These are phyloP conservation scores for Tetraneura akinire DNA, from an alignment of 1,140 invertebrate genomes.

Conservation along the genomic window DNA sequence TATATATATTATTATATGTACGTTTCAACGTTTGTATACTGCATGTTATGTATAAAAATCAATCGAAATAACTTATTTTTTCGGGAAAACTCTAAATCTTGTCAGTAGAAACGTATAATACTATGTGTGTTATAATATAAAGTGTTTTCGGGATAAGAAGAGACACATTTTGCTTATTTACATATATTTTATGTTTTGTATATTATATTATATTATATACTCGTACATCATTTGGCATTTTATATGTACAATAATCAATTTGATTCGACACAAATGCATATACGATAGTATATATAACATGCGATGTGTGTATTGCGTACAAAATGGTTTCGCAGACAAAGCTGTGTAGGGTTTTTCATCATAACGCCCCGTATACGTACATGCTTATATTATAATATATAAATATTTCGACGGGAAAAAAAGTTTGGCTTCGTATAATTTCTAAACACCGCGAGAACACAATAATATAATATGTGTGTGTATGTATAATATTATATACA, in stretches of 20 bases:
- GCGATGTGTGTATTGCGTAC: not conserved
- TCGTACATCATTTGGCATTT: not conserved
- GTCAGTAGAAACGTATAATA: not conserved
- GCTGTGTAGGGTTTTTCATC: not conserved
- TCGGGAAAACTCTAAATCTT: slow-evolving; percentile 1
- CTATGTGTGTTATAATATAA: not conserved
- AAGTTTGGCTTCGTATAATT: slow-evolving; percentile 45
- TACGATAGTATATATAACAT: too few relatives aligned
- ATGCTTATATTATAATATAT: not conserved
- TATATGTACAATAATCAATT: slow-evolving; percentile 11
- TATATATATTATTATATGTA: too few relatives aligned
- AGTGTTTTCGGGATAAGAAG: not conserved
- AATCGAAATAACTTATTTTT: not conserved
- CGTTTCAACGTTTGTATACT: too few relatives aligned
- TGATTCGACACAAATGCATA: not conserved
- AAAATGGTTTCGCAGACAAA: slow-evolving; percentile 7
- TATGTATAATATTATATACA: too few relatives aligned
- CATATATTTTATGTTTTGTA: too few relatives aligned
- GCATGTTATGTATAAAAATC: too few relatives aligned
- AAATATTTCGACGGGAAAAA: not conserved
- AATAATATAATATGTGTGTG: too few relatives aligned
- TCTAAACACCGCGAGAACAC: slow-evolving; percentile 17
- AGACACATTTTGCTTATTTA: not conserved
- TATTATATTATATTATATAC: too few relatives aligned
- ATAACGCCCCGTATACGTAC: not conserved